Percentiles rank a stretch among this genome's conserved stretches.
phyloP scores from a whole-genome alignment of 2,113 vertebrate species.

The Megaceryle maxima region DNA sequence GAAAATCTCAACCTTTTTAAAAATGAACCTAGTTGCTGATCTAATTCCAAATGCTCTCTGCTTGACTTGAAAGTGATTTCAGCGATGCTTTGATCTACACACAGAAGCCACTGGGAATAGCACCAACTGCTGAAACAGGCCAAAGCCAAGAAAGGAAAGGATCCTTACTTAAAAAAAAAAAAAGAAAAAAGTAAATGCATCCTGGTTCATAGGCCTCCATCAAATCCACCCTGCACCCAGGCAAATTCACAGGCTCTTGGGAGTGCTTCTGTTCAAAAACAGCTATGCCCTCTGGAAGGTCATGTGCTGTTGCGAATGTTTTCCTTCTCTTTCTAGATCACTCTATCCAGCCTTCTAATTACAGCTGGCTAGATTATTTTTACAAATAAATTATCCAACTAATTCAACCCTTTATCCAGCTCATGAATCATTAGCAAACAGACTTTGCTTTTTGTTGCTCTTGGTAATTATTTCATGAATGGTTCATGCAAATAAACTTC shows the following conservation, averaged over 20 bases:
- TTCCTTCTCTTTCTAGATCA: background rate
- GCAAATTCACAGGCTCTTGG: background rate
- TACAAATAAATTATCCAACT: conserved; percentile 59
- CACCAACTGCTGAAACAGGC: conserved; percentile 42
- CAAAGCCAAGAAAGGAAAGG: conserved; percentile 30
- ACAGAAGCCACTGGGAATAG: conserved; percentile 60
- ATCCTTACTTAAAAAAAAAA: background rate
- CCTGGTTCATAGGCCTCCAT: background rate
- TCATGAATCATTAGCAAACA: conserved; percentile 67
- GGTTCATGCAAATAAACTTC: conserved; percentile 57
- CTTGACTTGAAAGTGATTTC: conserved; percentile 65
- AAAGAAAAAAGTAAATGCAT: background rate
- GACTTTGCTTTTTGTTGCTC: conserved; percentile 50
- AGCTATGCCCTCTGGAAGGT: background rate
- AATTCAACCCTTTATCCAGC: conserved; percentile 60
- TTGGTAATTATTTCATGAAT: conserved; percentile 65
- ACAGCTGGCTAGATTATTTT: conserved; percentile 55
- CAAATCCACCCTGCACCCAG: background rate
- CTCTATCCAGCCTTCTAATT: conserved; percentile 48
- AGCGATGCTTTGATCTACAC: conserved; percentile 65
- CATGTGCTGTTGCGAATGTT: background rate
- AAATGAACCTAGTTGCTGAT: conserved; percentile 42
- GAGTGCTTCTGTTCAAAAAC: background rate
- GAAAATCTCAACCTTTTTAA: conserved; percentile 27
- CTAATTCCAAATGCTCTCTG: conserved; percentile 59